These are phyloP conservation scores for Hyla sarda DNA, from an alignment of 2,113 vertebrate species.

Conservation along the genomic window DNA sequence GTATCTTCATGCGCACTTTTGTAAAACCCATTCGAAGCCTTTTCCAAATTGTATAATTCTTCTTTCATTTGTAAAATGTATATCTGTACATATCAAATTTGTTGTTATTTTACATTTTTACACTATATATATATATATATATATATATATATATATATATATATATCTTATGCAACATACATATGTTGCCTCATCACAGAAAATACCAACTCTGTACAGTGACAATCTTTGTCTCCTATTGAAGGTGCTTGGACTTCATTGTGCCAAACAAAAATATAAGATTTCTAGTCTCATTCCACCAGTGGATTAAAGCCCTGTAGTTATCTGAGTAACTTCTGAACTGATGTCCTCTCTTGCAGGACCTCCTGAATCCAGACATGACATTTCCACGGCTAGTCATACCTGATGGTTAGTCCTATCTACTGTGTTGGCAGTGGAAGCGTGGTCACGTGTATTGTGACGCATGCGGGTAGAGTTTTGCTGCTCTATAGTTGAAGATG, in stretches of 20 bases:
- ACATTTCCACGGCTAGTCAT: constrained; percentile 93
- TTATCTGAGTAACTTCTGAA: constrained; percentile 83
- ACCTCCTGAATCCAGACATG: constrained; percentile 77
- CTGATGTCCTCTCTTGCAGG: constrained; percentile 76
- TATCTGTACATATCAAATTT: background rate
- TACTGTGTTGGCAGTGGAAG: constrained; percentile 87
- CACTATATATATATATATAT: background rate
- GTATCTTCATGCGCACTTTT: background rate
- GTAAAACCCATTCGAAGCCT: background rate
- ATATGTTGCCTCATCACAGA: constrained; percentile 9
- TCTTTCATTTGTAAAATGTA: background rate
- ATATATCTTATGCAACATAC: constrained; percentile 2
- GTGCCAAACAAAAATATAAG: constrained; percentile 1
- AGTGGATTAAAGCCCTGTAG: constrained; percentile 72
- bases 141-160: background rate
- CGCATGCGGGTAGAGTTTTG: constrained; percentile 88
- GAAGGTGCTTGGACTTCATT: constrained; percentile 8
- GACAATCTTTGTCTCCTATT: background rate
- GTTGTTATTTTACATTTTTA: constrained; percentile 10
- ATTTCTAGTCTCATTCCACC: constrained; percentile 15
- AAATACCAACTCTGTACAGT: background rate
- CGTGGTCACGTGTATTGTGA: constrained; percentile 84
- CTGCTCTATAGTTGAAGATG: constrained; percentile 85
- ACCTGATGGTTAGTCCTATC: constrained; percentile 95
- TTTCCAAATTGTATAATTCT: background rate